Evolutionary conservation across 2,888 invertebrate species (phyloP).

Genomic region (Pandemis cinnamomeana): DNA sequence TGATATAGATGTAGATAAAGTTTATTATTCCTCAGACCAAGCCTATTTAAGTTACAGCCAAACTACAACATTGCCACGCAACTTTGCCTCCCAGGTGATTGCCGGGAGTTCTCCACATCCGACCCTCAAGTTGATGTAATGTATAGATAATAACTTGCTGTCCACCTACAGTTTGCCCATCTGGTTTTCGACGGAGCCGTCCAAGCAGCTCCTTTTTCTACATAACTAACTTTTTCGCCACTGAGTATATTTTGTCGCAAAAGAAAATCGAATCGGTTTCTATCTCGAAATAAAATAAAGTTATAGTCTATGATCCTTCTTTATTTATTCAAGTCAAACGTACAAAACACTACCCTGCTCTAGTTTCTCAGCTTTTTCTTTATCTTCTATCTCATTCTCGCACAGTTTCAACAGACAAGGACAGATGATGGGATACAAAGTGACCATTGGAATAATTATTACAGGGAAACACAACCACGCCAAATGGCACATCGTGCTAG

Average conservation of each 20-base stretch:
- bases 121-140: neutral
- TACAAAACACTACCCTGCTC: neutral
- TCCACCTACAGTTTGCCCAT: no score
- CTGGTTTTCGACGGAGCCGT: no score
- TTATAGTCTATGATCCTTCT: neutral
- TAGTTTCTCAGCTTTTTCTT: neutral
- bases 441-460: conserved; percentile 15
- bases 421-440: conserved; percentile 30
- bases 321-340: conserved; percentile 1
- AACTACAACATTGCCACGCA: neutral
- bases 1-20: no score
- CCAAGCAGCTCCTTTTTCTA: no score
- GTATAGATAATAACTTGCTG: no score
- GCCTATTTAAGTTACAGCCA: conserved; percentile 3
- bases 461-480: conserved; percentile 23
- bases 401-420: conserved; percentile 25
- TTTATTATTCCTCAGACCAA: neutral
- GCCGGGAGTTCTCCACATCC: neutral
- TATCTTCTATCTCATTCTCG: neutral
- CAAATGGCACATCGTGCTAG: conserved; percentile 14
- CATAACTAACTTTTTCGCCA: no score
- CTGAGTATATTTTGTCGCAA: no score
- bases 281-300: neutral
- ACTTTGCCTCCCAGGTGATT: conserved; percentile 3
- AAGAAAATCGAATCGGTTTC: no score